Evolutionary conservation across 2,113 vertebrate genomes (phyloP), one percentile per base, ranked within the genome.

Genomic region (Sapayoa aenigma): DNA sequence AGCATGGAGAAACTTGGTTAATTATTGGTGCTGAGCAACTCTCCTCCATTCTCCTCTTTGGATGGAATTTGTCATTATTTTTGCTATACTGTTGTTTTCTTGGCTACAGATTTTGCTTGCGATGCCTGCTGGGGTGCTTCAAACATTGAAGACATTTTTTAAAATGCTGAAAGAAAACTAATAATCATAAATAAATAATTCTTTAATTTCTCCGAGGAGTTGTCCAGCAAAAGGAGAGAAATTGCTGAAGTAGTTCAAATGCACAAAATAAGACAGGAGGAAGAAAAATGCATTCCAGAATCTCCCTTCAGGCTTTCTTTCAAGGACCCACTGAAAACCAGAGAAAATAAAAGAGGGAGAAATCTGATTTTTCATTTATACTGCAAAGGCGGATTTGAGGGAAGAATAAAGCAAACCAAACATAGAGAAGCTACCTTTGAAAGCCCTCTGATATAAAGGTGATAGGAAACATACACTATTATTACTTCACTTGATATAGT

Each of bases 141-240:
- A 95, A 80, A 95, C 94, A 90, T 5, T 71, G 76, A 93, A 94
- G 86, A 89, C 55, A 89, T 93, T 95, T 93, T 96, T 93, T 83
- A 67, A 90, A 94, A 93, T 77, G 83, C 83, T 86, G 90, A 97
- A 97, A 94, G 74, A 73, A 94, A 94, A 95, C 91, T 95, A 96
- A 94, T 96, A 94, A 94, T 93, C 94, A 96, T 97, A 96, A 97
- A 97, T 94, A 96, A 96, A 78, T 97, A 95, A 96, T 95, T 94
- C 91, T 68, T 94, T 94, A 93, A 97, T 97, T 96, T 97, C 94
- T 97, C 94, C 1, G 4, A 95, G 93, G 95, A 97, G 76, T 30
- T 97, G 95, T 95, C 96, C 92, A 96, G 92, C 56, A 96, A 95
- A 95, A 95, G 65, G 41, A 93, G 23, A 95, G 60, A 91, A 97